Percentiles rank a stretch among this genome's conserved stretches.
Evolutionary conservation across 2,797 vertebrate species (phyloP).

Genomic region (Gallinago stenura): DNA sequence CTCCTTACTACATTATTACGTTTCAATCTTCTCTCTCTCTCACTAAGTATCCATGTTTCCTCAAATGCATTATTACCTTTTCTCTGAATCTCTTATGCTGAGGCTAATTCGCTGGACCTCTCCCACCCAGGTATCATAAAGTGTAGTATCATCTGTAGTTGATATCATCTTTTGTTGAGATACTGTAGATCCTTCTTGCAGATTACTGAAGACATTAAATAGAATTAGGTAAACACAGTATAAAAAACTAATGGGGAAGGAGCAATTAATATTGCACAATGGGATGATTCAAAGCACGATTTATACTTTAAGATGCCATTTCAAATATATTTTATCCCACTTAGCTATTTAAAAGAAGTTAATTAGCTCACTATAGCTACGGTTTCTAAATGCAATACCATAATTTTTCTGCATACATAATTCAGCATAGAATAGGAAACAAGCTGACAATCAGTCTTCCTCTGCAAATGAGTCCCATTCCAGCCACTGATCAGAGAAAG

Average conservation of each 20-base stretch:
- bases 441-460: background rate
- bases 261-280: background rate
- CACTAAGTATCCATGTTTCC: background rate
- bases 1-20: background rate
- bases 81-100: background rate
- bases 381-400: background rate
- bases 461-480: background rate
- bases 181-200: background rate
- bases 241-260: slow-evolving; percentile 6
- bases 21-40: background rate
- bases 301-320: background rate
- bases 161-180: background rate
- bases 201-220: background rate
- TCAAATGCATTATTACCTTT: background rate
- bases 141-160: background rate
- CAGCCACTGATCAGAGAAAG: background rate
- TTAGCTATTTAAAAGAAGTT: background rate
- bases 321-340: slow-evolving; percentile 10
- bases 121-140: background rate
- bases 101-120: background rate
- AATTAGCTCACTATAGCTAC: background rate
- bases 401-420: background rate
- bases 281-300: background rate
- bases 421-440: background rate
- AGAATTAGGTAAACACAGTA: slow-evolving; percentile 6